Evolutionary conservation across 2,113 vertebrate genomes (phyloP).

Genomic region (Neolamprologus devosi): DNA sequence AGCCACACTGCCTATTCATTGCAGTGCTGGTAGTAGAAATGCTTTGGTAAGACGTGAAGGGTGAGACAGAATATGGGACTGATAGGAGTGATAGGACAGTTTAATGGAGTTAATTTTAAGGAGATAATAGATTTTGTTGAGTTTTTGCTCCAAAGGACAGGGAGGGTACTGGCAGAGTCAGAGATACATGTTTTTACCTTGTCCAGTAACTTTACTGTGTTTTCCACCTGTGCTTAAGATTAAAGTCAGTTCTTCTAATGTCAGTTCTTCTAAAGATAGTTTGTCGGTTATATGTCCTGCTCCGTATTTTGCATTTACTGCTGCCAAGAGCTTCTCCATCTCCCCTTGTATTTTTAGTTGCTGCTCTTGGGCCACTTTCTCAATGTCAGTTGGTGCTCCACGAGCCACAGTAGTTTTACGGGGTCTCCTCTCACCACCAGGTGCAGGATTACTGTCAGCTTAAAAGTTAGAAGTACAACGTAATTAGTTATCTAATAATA

Average conservation of each 20-base stretch:
- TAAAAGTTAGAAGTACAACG: neutral
- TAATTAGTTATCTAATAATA: neutral
- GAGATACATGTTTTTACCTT: neutral
- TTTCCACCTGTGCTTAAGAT: neutral
- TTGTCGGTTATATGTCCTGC: neutral
- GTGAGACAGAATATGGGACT: neutral
- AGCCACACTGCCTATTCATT: neutral
- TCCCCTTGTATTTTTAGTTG: conserved; percentile 41
- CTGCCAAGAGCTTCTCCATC: conserved; percentile 39
- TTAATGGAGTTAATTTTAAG: neutral
- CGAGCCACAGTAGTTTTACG: conserved; percentile 33
- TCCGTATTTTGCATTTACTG: conserved; percentile 14
- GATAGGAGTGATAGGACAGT: neutral
- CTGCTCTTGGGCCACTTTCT: conserved; percentile 53
- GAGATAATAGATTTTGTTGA: neutral
- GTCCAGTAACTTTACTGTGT: neutral
- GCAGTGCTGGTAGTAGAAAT: neutral
- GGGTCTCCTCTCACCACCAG: conserved; percentile 17
- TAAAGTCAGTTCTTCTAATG: neutral
- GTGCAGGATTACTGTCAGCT: conserved; percentile 25
- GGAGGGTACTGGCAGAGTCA: neutral
- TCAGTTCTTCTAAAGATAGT: neutral
- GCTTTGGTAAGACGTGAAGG: neutral
- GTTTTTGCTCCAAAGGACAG: neutral
- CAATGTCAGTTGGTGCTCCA: conserved; percentile 25